phyloP scores from a whole-genome alignment of 92 coral and sea anemone species.

The Bergia puertoricense region DNA sequence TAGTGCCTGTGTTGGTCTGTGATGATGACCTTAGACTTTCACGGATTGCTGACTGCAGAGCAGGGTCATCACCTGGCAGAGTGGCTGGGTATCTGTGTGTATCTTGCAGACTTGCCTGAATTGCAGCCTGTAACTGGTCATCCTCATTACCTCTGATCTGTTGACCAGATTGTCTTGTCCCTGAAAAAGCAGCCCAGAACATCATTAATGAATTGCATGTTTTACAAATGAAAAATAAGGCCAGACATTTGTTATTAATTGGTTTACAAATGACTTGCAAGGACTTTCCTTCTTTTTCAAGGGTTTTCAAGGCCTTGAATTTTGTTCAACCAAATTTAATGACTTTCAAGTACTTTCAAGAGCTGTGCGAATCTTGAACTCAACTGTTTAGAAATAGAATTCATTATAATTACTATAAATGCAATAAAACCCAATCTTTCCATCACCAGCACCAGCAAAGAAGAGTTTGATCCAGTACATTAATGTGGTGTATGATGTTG shows the following conservation, averaged over 20 bases:
- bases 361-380: too few relatives aligned
- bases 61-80: constrained; percentile 65
- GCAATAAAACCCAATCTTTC: too few relatives aligned
- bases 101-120: constrained; percentile 92
- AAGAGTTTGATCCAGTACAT: too few relatives aligned
- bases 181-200: neutral
- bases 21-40: constrained; percentile 57
- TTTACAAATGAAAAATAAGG: neutral
- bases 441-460: too few relatives aligned
- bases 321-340: too few relatives aligned
- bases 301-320: too few relatives aligned
- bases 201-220: neutral
- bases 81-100: constrained; percentile 50
- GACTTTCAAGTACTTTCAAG: too few relatives aligned
- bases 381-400: too few relatives aligned
- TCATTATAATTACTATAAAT: too few relatives aligned
- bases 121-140: constrained; percentile 87
- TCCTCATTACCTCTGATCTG: constrained; percentile 52
- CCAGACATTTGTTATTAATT: neutral
- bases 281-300: too few relatives aligned
- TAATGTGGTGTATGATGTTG: too few relatives aligned
- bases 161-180: neutral
- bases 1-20: constrained; percentile 34
- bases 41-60: constrained; percentile 68
- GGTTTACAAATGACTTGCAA: too few relatives aligned